Evolutionary conservation across 1,140 invertebrate genomes (phyloP), one percentile per base, ranked within the genome.

Genomic region (Cyclina sinensis): DNA sequence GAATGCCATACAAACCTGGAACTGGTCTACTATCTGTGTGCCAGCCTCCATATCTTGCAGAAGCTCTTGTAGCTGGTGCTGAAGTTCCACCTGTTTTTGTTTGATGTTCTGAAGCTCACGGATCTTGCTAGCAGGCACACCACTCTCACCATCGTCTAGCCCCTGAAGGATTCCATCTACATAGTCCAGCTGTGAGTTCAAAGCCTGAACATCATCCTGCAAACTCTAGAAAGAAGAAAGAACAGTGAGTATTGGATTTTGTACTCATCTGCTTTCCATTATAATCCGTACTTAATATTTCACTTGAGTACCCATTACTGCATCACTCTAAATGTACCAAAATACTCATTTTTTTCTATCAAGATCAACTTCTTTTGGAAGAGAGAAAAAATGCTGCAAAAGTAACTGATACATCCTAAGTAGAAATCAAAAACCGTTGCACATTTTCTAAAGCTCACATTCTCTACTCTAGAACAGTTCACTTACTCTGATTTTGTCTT

Each of bases 11-110:
- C 88, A 79, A 98, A 97, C 24, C 97, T 97, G 46, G 98, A 97
- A 27, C 97, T 98, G 18, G 18, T 81, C 91, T 32, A 93, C 90
- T 81, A 94, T 90, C 32, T 97, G 97, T 0, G 98, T 98, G 0
- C 98, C 98, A 21, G 97, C 97, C 92, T 99, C 98, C 59, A 99
- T 96, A 89, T 98, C 97, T 68, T 97, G 97, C 81, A 97, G 97
- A 12, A 98, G 96, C 91, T 98, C 98, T 73, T 97, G 97, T 5
- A 99, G 94, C 94, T 98, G 97, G 0, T 96, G 96, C 92, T 97
- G 97, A 1, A 99, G 95, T 83, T 98, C 97, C 35, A 97, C 96
- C 88, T 98, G 97, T 35, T 98, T 96, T 91, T 98, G 97, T 12
- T 97, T 97, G 11, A 99, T 65, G 12, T 83, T 85, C 65, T 97